Base-by-base conservation (phyloP, 2,888 invertebrate genomes). In the Carcina quercana region DNA sequence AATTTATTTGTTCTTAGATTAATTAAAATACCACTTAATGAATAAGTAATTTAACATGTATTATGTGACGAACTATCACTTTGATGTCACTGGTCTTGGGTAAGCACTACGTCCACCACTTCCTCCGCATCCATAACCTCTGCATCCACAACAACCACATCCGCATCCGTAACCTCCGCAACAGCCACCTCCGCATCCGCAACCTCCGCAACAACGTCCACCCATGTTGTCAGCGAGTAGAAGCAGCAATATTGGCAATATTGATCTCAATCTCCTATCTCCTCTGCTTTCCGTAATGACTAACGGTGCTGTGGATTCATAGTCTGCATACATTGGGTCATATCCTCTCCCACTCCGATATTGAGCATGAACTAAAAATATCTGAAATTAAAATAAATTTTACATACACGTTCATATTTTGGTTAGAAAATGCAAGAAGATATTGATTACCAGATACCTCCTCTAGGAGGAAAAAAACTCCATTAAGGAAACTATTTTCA, bases 181-280 rank as follows among this genome's bases (percentile, higher is more conserved):
- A 7, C 36, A 41, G 3, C 51, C 51, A 1, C 43, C 43, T 6
- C 42, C 45, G 13, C 32, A 42, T 6, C 48, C 45, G 13, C 49
- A n/a, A n/a, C n/a, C 45, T 4, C 47, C 43, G 5, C 38, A 43
- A 11, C 44, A 43, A 3, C 52, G 28, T 5, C 42, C 43, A 17
- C 40, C 40, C 0, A 53, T 49, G 3, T 53, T 53, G 32, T 66
- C 62, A 35, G 50, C 49, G 7, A 70, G 38, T 5, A 73, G 30
- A 3, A 73, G 51, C 1, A 73, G 40, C 2, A 73, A 43, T 28
- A 73, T 44, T 0, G 73, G 73, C 37, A 57, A 36, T 5, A 73
- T 54, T 11, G 28, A 30, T 26, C 45, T 55, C 32, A 55, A 37
- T 4, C 59, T 53, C 13, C 63, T 57, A 10, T 67, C 58, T 11